Conservation (phyloP, 2,113 vertebrate genomes). For the Siniperca knerii region DNA sequence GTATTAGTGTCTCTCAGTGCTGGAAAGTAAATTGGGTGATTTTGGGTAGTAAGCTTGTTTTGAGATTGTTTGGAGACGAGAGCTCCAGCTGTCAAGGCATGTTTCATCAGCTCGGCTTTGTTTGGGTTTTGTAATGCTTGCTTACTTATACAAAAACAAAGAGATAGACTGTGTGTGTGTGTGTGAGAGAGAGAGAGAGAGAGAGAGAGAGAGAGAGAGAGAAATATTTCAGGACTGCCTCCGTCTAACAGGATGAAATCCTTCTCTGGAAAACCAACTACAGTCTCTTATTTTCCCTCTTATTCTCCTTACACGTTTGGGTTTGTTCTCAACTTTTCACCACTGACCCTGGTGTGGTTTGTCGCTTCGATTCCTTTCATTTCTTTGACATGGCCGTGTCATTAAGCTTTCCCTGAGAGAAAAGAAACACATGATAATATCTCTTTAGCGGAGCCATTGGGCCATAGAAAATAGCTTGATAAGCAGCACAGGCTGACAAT, state of each 20-base stretch:
- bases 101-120: constrained; percentile 58
- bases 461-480: constrained; percentile 43
- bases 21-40: constrained; percentile 30
- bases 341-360: not conserved
- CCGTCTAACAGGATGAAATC: constrained; percentile 30
- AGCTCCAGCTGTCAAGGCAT: constrained; percentile 62
- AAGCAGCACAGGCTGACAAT: constrained; percentile 47
- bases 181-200: not conserved
- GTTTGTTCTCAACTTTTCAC: constrained; percentile 1
- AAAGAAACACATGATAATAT: constrained; percentile 44
- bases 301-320: constrained; percentile 9
- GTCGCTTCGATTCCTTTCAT: constrained; percentile 27
- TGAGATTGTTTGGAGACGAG: constrained; percentile 55
- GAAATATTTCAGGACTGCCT: not conserved
- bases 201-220: not conserved
- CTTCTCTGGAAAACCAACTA: constrained; percentile 24
- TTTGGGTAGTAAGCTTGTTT: constrained; percentile 47
- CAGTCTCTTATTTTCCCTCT: constrained; percentile 16
- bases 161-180: constrained; percentile 15
- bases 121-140: constrained; percentile 56
- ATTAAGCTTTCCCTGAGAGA: constrained; percentile 12
- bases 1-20: constrained; percentile 15
- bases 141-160: constrained; percentile 61
- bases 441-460: constrained; percentile 28
- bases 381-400: constrained; percentile 19